phyloP scores from a whole-genome alignment of 2,113 vertebrate species.

The Cnemophilus loriae region DNA sequence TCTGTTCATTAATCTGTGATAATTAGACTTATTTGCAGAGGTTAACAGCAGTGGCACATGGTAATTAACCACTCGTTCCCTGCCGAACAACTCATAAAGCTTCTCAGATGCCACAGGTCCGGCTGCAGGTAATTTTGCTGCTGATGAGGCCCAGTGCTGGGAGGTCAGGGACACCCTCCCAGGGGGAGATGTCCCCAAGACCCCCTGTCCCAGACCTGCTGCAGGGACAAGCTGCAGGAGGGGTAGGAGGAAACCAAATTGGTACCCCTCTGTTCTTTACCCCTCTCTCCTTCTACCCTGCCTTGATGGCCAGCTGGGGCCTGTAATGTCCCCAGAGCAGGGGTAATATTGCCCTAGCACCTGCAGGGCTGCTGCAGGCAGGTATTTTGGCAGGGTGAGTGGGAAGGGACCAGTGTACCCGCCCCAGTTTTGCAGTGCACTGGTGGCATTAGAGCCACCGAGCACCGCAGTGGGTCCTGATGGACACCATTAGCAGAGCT shows the following conservation, averaged over 20 bases:
- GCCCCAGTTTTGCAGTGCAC: neutral
- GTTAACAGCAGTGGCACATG: constrained; percentile 73
- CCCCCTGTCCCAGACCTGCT: neutral
- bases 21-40: constrained; percentile 79
- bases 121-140: neutral
- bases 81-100: constrained; percentile 33
- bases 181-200: fast-evolving
- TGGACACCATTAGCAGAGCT: neutral
- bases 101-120: neutral
- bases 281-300: neutral
- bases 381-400: neutral
- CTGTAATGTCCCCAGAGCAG: neutral
- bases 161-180: neutral
- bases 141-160: neutral
- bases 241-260: neutral
- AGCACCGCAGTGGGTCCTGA: neutral
- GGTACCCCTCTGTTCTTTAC: neutral
- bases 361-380: neutral
- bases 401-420: neutral
- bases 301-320: fast-evolving
- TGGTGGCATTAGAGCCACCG: neutral
- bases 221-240: neutral
- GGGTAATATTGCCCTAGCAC: no score
- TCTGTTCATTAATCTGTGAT: constrained; percentile 79
- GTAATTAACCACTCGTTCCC: constrained; percentile 71